phyloP scores from a whole-genome alignment of 1,140 invertebrate species.

The Aleiodes sp. region DNA sequence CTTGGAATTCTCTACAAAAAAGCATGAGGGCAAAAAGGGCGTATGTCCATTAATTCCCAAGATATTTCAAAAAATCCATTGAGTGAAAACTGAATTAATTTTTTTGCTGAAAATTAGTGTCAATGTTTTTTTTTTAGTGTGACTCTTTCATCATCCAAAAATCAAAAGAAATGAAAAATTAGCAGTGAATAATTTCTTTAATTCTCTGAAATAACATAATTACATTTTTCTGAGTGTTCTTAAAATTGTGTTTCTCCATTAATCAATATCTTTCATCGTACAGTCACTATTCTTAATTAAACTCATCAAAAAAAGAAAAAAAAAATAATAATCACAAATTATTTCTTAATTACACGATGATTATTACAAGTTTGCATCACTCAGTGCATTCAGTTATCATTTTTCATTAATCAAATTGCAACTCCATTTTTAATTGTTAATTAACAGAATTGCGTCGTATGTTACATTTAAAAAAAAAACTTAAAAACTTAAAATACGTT shows the following conservation, averaged over 20 bases:
- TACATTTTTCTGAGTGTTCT: neutral
- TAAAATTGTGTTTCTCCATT: neutral
- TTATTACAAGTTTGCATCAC: neutral
- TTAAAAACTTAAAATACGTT: too few relatives aligned
- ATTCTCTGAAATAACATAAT: neutral
- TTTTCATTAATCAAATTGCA: neutral
- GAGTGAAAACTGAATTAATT: constrained; percentile 1
- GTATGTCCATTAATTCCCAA: too few relatives aligned
- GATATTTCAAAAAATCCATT: too few relatives aligned
- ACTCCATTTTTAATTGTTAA: neutral
- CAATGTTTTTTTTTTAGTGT: neutral
- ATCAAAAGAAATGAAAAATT: neutral
- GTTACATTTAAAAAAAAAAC: neutral
- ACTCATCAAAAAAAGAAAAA: neutral
- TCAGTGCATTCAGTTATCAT: neutral
- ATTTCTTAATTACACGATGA: constrained; percentile 1
- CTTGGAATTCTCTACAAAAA: too few relatives aligned
- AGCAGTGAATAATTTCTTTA: constrained; percentile 3
- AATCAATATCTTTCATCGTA: too few relatives aligned
- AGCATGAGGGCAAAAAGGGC: too few relatives aligned
- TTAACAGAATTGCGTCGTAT: too few relatives aligned
- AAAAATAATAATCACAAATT: constrained; percentile 10
- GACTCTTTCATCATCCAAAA: too few relatives aligned
- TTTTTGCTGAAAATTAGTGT: constrained; percentile 16
- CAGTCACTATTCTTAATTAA: constrained; percentile 7